Conservation (phyloP, 2,113 vertebrate species). For the Brachypodius melanocephalos region DNA sequence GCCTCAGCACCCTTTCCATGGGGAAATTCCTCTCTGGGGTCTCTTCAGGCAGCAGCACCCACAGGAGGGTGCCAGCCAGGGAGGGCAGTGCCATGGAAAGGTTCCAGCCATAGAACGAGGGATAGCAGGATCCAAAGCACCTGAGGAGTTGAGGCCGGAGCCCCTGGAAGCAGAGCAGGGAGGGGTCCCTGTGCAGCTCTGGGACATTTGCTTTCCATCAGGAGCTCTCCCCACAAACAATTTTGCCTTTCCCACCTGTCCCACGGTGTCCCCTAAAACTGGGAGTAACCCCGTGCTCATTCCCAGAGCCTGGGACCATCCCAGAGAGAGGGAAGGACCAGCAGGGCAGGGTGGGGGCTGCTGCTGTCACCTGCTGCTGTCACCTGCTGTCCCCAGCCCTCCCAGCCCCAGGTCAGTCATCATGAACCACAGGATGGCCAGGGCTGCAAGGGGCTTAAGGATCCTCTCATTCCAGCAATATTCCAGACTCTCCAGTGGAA, state of each 20-base stretch:
- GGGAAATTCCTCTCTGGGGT: too few species aligned
- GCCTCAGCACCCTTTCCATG: background rate
- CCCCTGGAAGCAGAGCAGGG: background rate
- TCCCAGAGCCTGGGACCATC: background rate
- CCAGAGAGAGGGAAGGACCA: background rate
- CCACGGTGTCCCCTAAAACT: background rate
- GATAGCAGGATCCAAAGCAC: background rate
- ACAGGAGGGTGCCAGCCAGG: background rate
- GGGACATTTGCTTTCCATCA: rapidly evolving
- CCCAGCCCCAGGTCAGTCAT: background rate
- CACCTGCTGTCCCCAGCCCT: background rate
- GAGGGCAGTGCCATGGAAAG: rapidly evolving
- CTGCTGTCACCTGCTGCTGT: background rate
- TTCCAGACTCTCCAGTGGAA: too few species aligned
- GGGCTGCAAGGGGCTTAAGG: rapidly evolving
- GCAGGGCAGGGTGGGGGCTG: rapidly evolving
- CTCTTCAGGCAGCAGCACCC: background rate
- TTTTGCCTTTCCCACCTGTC: background rate
- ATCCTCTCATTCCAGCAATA: rapidly evolving
- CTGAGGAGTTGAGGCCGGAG: too few species aligned
- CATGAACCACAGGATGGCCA: rapidly evolving
- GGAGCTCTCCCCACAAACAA: background rate
- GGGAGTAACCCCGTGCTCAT: background rate
- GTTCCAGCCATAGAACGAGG: background rate
- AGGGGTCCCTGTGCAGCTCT: background rate